A percentile compares a stretch with the other conserved stretches of the same genome.
Evolutionary conservation across 2,797 vertebrate genomes (phyloP).

Genomic region (Mormyrops boulengeri): DNA sequence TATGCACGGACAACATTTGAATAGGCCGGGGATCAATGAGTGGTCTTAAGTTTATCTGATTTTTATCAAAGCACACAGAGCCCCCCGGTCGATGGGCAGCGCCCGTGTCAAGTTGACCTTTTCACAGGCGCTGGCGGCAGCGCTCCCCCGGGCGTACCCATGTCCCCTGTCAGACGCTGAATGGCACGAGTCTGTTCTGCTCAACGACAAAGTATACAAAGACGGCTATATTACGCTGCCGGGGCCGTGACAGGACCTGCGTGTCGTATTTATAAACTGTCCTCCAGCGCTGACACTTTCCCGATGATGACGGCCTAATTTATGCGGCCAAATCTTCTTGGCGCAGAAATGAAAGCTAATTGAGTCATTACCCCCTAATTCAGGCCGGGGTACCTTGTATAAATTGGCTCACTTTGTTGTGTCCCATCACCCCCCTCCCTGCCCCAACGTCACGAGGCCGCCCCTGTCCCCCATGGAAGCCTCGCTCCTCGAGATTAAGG

Average conservation of each 20-base stretch:
- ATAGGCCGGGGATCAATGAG: constrained; percentile 95
- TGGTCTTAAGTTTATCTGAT: constrained; percentile 99
- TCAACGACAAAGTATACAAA: constrained; percentile 99
- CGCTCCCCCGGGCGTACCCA: constrained; percentile 78
- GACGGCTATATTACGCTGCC: constrained; percentile 97
- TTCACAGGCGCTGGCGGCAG: constrained; percentile 89
- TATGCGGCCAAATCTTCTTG: constrained; percentile 98
- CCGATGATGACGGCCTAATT: constrained; percentile 98
- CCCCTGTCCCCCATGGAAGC: not conserved
- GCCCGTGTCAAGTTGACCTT: constrained; percentile 99
- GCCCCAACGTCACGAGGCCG: not conserved
- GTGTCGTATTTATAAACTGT: constrained; percentile 99
- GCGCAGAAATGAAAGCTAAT: constrained; percentile 99
- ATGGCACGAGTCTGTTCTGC: constrained; percentile 98
- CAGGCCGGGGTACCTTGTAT: constrained; percentile 94
- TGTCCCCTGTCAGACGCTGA: constrained; percentile 90
- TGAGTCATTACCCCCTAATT: constrained; percentile 99
- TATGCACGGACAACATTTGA: constrained; percentile 96
- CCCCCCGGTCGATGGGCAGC: constrained; percentile 93
- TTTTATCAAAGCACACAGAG: constrained; percentile 99
- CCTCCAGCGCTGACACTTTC: constrained; percentile 98
- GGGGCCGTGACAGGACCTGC: constrained; percentile 91
- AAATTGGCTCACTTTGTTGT: constrained; percentile 99
- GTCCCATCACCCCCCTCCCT: constrained; percentile 62
- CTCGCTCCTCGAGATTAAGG: constrained; percentile 24